phyloP scores from a whole-genome alignment of 2,113 vertebrate genomes.

The Halichoerus grypus region DNA sequence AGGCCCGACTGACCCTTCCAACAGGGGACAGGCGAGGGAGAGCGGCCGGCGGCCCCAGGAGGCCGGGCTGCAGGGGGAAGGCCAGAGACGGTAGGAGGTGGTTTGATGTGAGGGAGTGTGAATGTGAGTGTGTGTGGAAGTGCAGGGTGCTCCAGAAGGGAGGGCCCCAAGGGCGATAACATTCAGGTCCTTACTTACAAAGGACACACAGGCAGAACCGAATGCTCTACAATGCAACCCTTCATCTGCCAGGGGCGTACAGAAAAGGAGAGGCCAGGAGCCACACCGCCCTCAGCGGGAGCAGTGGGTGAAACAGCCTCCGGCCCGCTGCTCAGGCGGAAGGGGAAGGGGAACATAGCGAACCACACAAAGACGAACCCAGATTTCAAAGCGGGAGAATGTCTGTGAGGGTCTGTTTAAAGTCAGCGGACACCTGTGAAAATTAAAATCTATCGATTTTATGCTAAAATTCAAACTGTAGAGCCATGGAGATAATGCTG shows the following conservation, averaged over 20 bases:
- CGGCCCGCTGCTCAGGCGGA: no score
- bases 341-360: not conserved
- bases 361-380: not conserved
- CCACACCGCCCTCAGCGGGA: not conserved
- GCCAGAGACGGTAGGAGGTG: not conserved
- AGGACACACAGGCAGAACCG: not conserved
- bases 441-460: not conserved
- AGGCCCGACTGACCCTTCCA: not conserved
- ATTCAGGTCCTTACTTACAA: constrained; percentile 72
- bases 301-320: not conserved
- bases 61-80: not conserved
- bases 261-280: not conserved
- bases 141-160: constrained; percentile 61
- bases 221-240: constrained; percentile 61
- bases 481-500: not conserved
- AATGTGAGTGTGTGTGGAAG: constrained; percentile 31
- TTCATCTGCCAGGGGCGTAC: constrained; percentile 58
- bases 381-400: not conserved
- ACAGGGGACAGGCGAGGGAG: not conserved
- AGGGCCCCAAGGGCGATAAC: constrained; percentile 74
- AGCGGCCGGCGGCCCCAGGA: fast-evolving
- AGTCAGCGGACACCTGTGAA: not conserved
- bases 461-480: not conserved
- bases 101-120: constrained; percentile 50
- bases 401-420: not conserved